phyloP scores from a whole-genome alignment of 1,140 invertebrate genomes.

The Drosophila burlai region DNA sequence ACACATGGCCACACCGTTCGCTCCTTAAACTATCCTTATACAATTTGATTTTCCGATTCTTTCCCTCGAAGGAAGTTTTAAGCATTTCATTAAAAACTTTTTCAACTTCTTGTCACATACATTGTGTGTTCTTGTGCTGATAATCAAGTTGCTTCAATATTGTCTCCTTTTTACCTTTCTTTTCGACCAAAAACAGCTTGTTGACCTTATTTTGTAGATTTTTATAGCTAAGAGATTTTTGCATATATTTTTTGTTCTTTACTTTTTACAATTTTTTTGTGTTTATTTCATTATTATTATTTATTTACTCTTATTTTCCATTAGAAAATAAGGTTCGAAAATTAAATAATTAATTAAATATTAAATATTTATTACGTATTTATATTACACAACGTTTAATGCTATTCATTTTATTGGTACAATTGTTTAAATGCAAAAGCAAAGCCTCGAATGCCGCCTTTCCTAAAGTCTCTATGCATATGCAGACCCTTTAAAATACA shows the following conservation, averaged over 20 bases:
- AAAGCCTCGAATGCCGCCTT: background rate
- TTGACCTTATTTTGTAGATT: background rate
- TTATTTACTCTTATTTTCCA: too few species aligned
- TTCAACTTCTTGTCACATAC: constrained; percentile 21
- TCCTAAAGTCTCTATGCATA: too few species aligned
- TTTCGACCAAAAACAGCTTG: background rate
- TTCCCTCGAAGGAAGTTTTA: constrained; percentile 17
- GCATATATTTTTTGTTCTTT: too few species aligned
- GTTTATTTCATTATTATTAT: too few species aligned
- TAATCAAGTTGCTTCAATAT: background rate
- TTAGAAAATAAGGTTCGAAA: too few species aligned
- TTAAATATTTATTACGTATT: background rate
- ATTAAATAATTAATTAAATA: too few species aligned
- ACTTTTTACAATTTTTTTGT: fast-evolving
- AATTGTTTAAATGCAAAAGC: background rate
- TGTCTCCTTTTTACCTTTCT: background rate
- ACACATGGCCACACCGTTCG: constrained; percentile 28
- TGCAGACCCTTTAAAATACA: background rate
- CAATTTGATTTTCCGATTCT: constrained; percentile 18
- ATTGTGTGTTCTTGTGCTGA: background rate
- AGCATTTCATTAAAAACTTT: constrained; percentile 54
- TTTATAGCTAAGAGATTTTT: too few species aligned
- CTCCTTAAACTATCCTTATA: background rate
- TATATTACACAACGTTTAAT: background rate
- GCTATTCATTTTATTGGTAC: too few species aligned